A percentile compares a stretch with the other conserved stretches of the same genome.
Evolutionary conservation across 2,113 vertebrate genomes (phyloP).

Genomic region (Coreoperca whiteheadi): DNA sequence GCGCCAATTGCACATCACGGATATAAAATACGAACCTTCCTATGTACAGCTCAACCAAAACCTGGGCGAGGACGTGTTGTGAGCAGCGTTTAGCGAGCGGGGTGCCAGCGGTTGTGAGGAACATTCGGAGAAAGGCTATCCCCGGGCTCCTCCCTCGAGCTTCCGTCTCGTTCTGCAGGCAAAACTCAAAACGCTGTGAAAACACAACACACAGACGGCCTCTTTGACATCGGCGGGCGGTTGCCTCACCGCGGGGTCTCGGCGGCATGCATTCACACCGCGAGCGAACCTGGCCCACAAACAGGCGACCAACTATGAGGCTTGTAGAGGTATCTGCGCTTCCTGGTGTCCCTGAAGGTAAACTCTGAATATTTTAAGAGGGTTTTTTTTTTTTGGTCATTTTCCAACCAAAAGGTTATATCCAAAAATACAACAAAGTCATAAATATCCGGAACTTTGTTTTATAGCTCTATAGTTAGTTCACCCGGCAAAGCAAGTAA

Average conservation of each 20-base stretch:
- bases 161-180: not conserved
- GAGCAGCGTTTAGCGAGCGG: not conserved
- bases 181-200: not conserved
- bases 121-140: not conserved
- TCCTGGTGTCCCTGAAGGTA: not conserved
- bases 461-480: not conserved
- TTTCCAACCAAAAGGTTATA: no score
- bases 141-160: not conserved
- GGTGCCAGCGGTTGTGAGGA: not conserved
- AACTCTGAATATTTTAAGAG: no score
- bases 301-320: not conserved
- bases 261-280: constrained; percentile 22
- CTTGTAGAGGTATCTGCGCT: not conserved
- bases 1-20: constrained; percentile 61
- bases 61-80: not conserved
- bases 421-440: not conserved
- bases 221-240: not conserved
- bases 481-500: not conserved
- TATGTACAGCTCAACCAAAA: constrained; percentile 59
- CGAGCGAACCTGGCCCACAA: not conserved
- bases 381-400: no score
- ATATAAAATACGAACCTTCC: constrained; percentile 64
- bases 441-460: not conserved
- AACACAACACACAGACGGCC: constrained; percentile 11
- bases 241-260: no score